phyloP scores from a whole-genome alignment of 1,140 invertebrate genomes.

The Theocolax elegans region DNA sequence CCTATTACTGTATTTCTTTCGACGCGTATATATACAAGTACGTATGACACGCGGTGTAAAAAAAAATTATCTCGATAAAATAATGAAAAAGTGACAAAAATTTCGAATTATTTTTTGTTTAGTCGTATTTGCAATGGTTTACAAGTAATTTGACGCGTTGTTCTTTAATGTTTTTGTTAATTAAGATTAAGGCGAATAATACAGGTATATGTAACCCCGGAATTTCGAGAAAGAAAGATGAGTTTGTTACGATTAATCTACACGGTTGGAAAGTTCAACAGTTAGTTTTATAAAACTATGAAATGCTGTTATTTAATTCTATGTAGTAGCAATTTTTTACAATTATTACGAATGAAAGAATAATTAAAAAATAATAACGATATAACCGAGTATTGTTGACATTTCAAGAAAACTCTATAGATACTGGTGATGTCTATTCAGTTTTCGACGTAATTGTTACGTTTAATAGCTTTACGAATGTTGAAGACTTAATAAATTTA shows the following conservation, averaged over 20 bases:
- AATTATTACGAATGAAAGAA: background rate
- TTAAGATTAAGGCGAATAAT: background rate
- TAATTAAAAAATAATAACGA: too few species aligned
- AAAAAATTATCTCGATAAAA: background rate
- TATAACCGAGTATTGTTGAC: constrained; percentile 24
- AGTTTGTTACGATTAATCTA: constrained; percentile 23
- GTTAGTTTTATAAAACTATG: background rate
- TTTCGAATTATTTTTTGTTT: background rate
- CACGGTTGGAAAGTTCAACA: constrained; percentile 11
- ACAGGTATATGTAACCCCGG: background rate
- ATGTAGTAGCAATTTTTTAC: constrained; percentile 5
- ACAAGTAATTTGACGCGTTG: too few species aligned
- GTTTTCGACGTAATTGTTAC: constrained; percentile 35
- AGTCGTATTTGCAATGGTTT: too few species aligned
- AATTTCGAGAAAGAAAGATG: background rate
- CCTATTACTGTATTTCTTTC: background rate
- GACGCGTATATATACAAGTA: background rate
- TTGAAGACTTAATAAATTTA: constrained; percentile 40
- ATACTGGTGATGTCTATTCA: too few species aligned
- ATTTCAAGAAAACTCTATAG: constrained; percentile 15
- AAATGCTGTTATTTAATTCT: constrained; percentile 1
- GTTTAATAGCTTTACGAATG: constrained; percentile 43
- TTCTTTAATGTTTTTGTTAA: background rate
- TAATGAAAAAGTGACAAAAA: background rate
- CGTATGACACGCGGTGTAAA: background rate